Conservation (phyloP, 2,797 vertebrate genomes). For the Numenius phaeopus region DNA sequence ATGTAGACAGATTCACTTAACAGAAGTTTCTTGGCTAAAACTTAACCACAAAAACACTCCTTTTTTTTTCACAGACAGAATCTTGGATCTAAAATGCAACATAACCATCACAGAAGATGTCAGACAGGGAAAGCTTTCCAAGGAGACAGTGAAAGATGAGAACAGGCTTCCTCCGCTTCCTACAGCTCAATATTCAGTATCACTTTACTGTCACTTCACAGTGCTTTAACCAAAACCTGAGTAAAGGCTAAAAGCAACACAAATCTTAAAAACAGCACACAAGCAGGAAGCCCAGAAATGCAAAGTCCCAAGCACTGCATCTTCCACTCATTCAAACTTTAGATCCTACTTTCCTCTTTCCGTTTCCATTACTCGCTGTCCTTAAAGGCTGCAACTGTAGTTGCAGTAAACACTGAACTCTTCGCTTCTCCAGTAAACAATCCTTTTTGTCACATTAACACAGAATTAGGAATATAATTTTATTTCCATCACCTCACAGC, state of each 20-base stretch:
- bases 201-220: background rate
- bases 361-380: background rate
- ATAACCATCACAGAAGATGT: background rate
- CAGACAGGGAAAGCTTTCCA: slow-evolving; percentile 18
- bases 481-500: background rate
- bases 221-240: background rate
- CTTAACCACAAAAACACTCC: background rate
- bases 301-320: background rate
- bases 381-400: background rate
- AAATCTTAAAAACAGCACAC: background rate
- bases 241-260: slow-evolving; percentile 20
- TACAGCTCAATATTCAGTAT: background rate
- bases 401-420: background rate
- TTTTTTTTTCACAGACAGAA: background rate
- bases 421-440: background rate
- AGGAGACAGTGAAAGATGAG: background rate
- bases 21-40: background rate
- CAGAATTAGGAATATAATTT: background rate
- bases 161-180: background rate
- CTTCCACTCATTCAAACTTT: background rate
- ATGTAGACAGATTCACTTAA: background rate
- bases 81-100: slow-evolving; percentile 4
- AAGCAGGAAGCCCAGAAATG: background rate
- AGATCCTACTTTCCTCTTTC: background rate
- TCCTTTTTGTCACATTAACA: background rate